phyloP scores from a whole-genome alignment of 2,113 vertebrate genomes.

The Thermophis baileyi region DNA sequence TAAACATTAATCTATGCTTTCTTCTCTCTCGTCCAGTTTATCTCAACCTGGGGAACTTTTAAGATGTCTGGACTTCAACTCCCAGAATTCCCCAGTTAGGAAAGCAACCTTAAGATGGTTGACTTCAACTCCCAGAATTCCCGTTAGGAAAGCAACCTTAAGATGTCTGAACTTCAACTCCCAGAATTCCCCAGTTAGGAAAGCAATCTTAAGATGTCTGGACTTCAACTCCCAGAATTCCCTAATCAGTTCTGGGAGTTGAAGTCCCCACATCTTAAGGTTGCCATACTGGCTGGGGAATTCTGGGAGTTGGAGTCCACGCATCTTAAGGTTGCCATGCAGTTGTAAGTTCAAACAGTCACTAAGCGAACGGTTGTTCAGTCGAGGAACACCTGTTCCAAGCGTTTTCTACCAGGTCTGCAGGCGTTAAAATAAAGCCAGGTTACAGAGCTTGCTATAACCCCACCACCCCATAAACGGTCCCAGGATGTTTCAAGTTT shows the following conservation, averaged over 20 bases:
- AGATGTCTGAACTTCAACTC: not conserved
- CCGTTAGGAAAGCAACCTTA: not conserved
- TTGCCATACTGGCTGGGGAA: too few species aligned
- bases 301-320: not conserved
- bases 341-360: too few species aligned
- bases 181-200: not conserved
- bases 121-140: not conserved
- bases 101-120: not conserved
- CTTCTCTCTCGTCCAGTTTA: not conserved
- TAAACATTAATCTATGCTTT: not conserved
- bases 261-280: too few species aligned
- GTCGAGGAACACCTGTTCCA: not conserved
- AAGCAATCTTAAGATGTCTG: not conserved
- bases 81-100: not conserved
- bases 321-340: not conserved
- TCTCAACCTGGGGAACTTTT: not conserved
- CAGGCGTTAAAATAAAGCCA: constrained; percentile 16
- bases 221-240: not conserved
- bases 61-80: not conserved
- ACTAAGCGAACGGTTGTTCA: not conserved
- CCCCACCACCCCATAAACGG: accelerated
- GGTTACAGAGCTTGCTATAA: constrained; percentile 34
- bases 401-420: not conserved
- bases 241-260: not conserved
- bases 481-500: not conserved